Percentiles rank a stretch among this genome's conserved stretches.
phyloP scores from a whole-genome alignment of 2,113 vertebrate genomes.

The Rallus limicola region DNA sequence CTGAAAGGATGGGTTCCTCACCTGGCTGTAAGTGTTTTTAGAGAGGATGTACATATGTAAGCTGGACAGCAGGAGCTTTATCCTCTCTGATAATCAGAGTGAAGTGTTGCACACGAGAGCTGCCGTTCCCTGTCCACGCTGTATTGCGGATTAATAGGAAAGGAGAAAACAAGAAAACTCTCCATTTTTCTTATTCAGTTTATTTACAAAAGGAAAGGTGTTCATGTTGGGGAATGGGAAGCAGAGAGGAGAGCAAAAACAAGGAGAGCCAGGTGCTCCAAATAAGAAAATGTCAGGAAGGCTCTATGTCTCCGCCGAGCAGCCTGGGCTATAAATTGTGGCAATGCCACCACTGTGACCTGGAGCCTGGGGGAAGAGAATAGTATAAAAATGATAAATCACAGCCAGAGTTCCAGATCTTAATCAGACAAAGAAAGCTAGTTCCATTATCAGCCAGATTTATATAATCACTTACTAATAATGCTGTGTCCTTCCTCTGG shows the following conservation, averaged over 20 bases:
- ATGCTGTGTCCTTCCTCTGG: not conserved
- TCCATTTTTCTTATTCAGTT: not conserved
- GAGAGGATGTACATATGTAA: not conserved
- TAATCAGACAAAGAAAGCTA: slow-evolving; percentile 80
- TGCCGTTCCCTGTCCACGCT: not conserved
- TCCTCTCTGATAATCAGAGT: not conserved
- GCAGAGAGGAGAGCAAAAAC: slow-evolving; percentile 40
- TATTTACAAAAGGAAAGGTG: not conserved
- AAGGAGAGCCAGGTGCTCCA: slow-evolving; percentile 72
- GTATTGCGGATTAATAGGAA: not conserved
- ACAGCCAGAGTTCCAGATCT: slow-evolving; percentile 69
- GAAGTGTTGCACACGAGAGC: not conserved
- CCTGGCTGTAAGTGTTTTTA: not conserved
- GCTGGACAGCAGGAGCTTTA: not conserved
- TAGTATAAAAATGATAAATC: slow-evolving; percentile 83
- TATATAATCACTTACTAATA: slow-evolving; percentile 66
- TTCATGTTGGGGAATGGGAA: slow-evolving; percentile 16
- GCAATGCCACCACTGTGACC: slow-evolving; percentile 72
- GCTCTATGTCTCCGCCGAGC: slow-evolving; percentile 61
- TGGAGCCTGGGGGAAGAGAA: slow-evolving; percentile 77
- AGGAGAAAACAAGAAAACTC: not conserved
- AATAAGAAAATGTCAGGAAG: slow-evolving; percentile 74
- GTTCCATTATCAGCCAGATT: slow-evolving; percentile 70
- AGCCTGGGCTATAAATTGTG: slow-evolving; percentile 67
- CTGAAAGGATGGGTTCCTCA: not conserved